Conservation (phyloP, 2,797 vertebrate species). For the Oreortyx pictus region DNA sequence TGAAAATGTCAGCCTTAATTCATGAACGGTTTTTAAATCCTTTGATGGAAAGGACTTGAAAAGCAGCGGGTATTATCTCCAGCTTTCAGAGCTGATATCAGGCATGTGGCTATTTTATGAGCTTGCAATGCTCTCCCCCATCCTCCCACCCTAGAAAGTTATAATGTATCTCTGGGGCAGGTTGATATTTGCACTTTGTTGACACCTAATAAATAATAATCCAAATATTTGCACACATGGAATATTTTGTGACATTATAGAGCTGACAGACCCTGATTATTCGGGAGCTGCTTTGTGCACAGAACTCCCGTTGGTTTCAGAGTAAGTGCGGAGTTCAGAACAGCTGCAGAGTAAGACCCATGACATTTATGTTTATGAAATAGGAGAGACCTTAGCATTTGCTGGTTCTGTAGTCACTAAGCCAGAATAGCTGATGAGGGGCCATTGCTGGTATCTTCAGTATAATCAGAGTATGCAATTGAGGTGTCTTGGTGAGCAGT, state of each 20-base stretch:
- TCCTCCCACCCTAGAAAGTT: constrained; percentile 27
- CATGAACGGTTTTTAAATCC: constrained; percentile 25
- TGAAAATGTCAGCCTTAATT: constrained; percentile 70
- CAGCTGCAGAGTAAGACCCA: constrained; percentile 56
- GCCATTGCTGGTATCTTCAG: constrained; percentile 37
- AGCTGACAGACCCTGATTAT: constrained; percentile 64
- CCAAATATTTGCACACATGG: constrained; percentile 73
- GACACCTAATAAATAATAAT: constrained; percentile 71
- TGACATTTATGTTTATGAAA: constrained; percentile 76
- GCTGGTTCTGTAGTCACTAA: constrained; percentile 63
- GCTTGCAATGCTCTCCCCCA: neutral
- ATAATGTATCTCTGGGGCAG: constrained; percentile 50
- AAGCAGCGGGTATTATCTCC: constrained; percentile 39
- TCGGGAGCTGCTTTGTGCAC: constrained; percentile 25
- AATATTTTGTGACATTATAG: constrained; percentile 70
- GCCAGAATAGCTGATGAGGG: constrained; percentile 67
- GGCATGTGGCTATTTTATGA: neutral
- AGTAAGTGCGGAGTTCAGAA: constrained; percentile 52
- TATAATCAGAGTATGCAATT: constrained; percentile 28
- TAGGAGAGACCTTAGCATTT: constrained; percentile 72
- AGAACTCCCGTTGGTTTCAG: constrained; percentile 67
- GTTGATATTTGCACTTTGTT: constrained; percentile 70
- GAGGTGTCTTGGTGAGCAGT: constrained; percentile 10
- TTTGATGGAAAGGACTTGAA: constrained; percentile 57
- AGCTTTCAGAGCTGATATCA: neutral